Evolutionary conservation across 1,140 invertebrate species (phyloP).

Genomic region (Drosophila elegans): DNA sequence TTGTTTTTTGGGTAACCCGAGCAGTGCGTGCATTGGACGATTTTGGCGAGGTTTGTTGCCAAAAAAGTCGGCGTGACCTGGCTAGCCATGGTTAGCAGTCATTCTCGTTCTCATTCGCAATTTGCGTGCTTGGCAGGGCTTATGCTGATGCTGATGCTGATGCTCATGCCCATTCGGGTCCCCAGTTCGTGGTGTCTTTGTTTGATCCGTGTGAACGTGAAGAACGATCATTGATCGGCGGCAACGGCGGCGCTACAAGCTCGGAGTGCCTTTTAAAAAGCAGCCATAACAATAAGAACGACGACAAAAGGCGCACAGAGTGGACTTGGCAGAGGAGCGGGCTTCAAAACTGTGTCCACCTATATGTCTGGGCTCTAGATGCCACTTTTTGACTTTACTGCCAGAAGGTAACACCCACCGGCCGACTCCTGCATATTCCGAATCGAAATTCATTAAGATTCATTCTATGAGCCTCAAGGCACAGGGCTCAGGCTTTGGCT

Average conservation of each 20-base stretch:
- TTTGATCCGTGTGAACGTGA: constrained; percentile 19
- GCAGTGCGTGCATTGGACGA: constrained; percentile 41
- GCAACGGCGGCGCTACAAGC: constrained; percentile 44
- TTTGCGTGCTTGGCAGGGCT: constrained; percentile 32
- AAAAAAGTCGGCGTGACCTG: constrained; percentile 20
- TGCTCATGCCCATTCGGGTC: no score
- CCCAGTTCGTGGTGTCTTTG: constrained; percentile 31
- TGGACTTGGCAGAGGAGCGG: not conserved
- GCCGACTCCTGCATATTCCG: constrained; percentile 58
- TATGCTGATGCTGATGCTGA: not conserved
- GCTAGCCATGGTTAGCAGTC: constrained; percentile 3
- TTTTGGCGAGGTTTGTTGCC: constrained; percentile 12
- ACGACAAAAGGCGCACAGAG: constrained; percentile 46
- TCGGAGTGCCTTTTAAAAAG: constrained; percentile 23
- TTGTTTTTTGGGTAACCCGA: constrained; percentile 32
- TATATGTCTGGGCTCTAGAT: constrained; percentile 65
- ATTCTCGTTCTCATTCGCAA: constrained; percentile 4
- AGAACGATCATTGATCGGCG: constrained; percentile 35
- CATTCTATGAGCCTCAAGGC: constrained; percentile 65
- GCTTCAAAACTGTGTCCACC: constrained; percentile 65
- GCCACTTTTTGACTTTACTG: constrained; percentile 81
- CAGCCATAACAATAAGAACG: constrained; percentile 66
- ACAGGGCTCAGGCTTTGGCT: constrained; percentile 29
- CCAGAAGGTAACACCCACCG: constrained; percentile 77
- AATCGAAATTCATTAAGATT: constrained; percentile 82